Evolutionary conservation across 2,797 vertebrate species (phyloP), one percentile per base, ranked within the genome.

Genomic region (Pteronotus mesoamericanus): DNA sequence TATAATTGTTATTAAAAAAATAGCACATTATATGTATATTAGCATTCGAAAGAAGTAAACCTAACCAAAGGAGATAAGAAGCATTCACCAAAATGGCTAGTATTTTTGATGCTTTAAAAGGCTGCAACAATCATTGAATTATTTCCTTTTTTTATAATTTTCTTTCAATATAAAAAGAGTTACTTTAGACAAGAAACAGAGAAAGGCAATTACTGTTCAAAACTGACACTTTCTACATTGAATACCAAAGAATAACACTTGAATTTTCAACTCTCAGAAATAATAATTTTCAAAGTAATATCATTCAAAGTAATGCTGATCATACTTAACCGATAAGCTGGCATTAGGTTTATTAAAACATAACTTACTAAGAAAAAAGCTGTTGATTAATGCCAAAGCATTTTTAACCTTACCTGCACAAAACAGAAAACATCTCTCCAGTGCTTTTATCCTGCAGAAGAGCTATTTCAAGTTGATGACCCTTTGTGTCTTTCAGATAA

Each of bases 181-280:
- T 9, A 74, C 14, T 89, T 84, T 61, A 91, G 26, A 48, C 5
- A 82, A 82, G 22, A 69, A 26, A 88, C 21, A 68, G 19, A 94
- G 18, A 93, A 86, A 91, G 32, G 15, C 4, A 95, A 89, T 91
- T 79, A 57, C 21, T 39, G 15, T 86, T 94, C 15, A 83, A 91
- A 96, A 75, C 11, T 78, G 93, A 84, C 46, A 72, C 0, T 91
- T 77, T 86, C 26, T 59, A 90, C 29, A 29, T 24, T 5, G 53
- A 84, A 77, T 83, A 93, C 4, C 14, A 75, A 82, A 72, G 93
- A 87, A 72, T 77, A 42, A 55, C 74, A 87, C 88, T 90, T 87
- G 51, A 83, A 66, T 89, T 46, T 86, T 91, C 22, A 89, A 19
- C 12, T 92, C 29, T 83, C 42, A 64, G 34, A 89, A 82, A 80